Base-by-base conservation (phyloP, 2,797 vertebrate species). In the Sparus aurata region DNA sequence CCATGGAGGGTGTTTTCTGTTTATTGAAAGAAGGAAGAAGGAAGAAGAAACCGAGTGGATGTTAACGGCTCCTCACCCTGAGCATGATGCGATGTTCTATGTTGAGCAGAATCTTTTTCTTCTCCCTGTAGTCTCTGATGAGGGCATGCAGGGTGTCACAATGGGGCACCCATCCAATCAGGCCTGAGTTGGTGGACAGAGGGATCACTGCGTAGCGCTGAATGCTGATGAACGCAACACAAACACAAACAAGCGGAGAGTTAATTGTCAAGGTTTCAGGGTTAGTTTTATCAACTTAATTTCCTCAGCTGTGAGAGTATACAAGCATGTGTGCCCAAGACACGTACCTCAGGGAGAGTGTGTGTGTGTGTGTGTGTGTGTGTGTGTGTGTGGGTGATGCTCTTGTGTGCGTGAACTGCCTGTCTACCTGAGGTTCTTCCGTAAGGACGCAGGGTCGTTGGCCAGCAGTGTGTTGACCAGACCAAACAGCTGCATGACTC, bases 151-250 rank as follows among this genome's bases (percentile, higher is more conserved):
- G 95, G 0, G 98, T 99, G 94, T 99, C 98, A 30, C 98, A 99
- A 94, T 99, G 98, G 4, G 98, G 98, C n/a, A 99, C 98, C 98
- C 98, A 99, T 82, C 98, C 98, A 66, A 99, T 99, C 80, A 99
- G 94, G 68, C 98, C 98, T 0, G 98, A 99, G 93, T 99, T 99
- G 67, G 98, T 99, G 46, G 98, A 99, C 73, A 99, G 91, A 1
- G 98, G 98, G 80, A 99, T 99, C 53, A 99, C 98, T 0, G 98
- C 98, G 0, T 99, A 99, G 61, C 98, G 96, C 94, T 99, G 98
- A 91, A 99, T 99, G 91, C 98, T 99, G 85, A 62, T 30, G 45
- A 38, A 73, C 9, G 43, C 12, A 63, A 60, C 41, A 43, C 62
- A 85, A 49, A 71, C 61, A 76, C 62, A 85, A 49, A 71, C 61